Evolutionary conservation across 2,888 invertebrate genomes (phyloP), one percentile per base, ranked within the genome.

Genomic region (Hecatera dysodea): DNA sequence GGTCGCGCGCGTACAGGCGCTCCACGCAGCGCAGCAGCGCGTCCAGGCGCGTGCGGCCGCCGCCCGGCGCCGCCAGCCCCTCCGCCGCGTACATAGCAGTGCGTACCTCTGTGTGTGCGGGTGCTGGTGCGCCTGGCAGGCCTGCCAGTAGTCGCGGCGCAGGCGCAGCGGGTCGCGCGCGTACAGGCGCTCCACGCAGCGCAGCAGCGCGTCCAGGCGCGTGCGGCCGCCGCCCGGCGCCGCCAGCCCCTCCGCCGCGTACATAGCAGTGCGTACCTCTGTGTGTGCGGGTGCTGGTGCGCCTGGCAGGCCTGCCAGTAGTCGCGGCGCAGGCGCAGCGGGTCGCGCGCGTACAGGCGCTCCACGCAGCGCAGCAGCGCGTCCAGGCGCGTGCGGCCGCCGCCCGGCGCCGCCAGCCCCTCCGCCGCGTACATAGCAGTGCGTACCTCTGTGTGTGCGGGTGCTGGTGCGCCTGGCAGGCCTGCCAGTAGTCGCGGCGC

Each of bases 111-210:
- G 72, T 0, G 72, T 56, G 90, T 86, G 94, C 15, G 86, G 53
- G 74, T 72, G 74, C 79, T 82, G 93, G 89, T 89, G 91, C 39
- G 75, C 29, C n/a, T 96, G 96, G 67, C 95, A 93, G 2, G 97
- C 97, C 86, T 96, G 97, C 99, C 99, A 99, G 94, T 98, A 99
- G 86, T 98, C 98, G 86, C 97, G 93, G 19, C 98, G 97, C 65
- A 98, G 96, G 22, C 97, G 97, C 1, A 97, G 94, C 24, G 97
- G 97, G 94, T 99, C 98, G 72, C 96, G 96, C 52, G 96, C 95
- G 93, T 99, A 99, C 61, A 99, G 96, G 65, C 97, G 97, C 22
- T 98, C 97, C 70, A 99, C 97, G 82, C 98, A 97, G 59, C 98
- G 94, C 92, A 99, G 96, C 61, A 99, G 95, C 84, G 98, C 97